Conservation (phyloP, 2,113 vertebrate genomes). For the Ahaetulla prasina region DNA sequence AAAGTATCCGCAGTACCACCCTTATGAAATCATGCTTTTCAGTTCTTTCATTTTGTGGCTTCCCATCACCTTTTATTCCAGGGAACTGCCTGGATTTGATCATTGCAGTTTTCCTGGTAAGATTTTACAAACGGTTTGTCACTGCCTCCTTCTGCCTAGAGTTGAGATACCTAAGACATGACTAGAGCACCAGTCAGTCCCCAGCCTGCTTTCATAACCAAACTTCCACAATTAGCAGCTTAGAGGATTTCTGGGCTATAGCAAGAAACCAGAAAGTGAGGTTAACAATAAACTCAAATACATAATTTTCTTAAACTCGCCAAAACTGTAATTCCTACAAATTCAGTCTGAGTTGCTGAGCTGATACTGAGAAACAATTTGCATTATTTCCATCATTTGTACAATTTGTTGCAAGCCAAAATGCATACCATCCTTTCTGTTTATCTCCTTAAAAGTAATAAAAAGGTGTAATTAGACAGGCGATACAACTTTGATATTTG, state of each 20-base stretch:
- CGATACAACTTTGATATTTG: no score
- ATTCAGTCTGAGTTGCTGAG: neutral
- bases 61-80: neutral
- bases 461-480: neutral
- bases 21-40: neutral
- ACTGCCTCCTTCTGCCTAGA: neutral
- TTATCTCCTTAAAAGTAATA: neutral
- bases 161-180: neutral
- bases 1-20: neutral
- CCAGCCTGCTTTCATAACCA: neutral
- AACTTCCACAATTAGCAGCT: neutral
- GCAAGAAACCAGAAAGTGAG: neutral
- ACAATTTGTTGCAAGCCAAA: neutral
- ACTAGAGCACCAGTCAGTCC: neutral
- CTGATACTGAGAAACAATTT: neutral
- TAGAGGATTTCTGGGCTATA: neutral
- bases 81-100: neutral
- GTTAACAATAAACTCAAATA: neutral
- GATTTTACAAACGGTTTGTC: no score
- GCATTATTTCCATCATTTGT: neutral
- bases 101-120: neutral
- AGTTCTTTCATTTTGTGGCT: neutral
- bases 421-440: neutral
- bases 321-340: neutral
- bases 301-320: neutral